A percentile compares a stretch with the other conserved stretches of the same genome.
Conservation (phyloP, 2,113 vertebrate species). For the Muntiacus muntjak region DNA sequence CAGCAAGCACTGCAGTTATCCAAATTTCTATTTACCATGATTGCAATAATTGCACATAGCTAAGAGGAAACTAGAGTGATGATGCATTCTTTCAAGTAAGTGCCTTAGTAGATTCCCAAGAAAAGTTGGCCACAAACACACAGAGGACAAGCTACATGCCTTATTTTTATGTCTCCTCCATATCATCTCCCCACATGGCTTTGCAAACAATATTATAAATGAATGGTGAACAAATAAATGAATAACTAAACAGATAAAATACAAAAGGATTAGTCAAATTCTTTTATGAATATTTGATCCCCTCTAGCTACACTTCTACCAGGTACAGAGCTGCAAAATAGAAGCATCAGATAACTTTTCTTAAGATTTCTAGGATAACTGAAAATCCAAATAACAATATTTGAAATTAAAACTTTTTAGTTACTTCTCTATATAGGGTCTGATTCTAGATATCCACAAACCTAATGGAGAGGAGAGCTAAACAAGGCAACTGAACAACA, state of each 20-base stretch:
- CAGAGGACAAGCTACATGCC: neutral
- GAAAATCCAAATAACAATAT: neutral
- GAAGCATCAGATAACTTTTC: neutral
- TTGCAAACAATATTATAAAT: neutral
- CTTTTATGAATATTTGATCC: neutral
- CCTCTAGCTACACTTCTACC: neutral
- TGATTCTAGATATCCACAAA: neutral
- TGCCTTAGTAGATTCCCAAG: neutral
- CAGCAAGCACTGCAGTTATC: neutral
- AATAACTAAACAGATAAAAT: neutral
- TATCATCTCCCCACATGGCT: neutral
- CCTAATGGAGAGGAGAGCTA: neutral
- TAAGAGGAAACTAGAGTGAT: neutral
- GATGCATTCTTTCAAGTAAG: neutral
- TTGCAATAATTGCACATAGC: neutral
- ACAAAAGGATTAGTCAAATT: neutral
- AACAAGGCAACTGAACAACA: neutral
- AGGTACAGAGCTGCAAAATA: neutral
- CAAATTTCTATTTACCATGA: neutral
- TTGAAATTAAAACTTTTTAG: neutral
- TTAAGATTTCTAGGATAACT: neutral
- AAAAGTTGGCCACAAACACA: neutral
- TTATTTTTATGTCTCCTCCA: neutral
- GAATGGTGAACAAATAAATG: neutral
- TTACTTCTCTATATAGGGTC: neutral